phyloP scores from a whole-genome alignment of 2,888 invertebrate genomes.

The Hypena proboscidalis region DNA sequence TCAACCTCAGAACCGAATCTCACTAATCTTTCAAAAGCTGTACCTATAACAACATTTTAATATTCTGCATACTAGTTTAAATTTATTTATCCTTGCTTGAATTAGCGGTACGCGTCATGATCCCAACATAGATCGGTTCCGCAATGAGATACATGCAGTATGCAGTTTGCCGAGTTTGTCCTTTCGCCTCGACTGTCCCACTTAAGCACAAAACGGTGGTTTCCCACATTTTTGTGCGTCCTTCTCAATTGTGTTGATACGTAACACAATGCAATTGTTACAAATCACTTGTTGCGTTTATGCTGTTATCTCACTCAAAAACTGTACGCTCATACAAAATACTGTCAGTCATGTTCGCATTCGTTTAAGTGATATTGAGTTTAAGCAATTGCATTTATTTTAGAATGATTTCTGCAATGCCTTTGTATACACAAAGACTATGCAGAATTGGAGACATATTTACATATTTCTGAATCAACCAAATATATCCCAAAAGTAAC shows the following conservation, averaged over 20 bases:
- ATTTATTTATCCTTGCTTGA: constrained; percentile 31
- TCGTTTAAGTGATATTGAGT: too few relatives aligned
- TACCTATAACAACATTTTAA: too few relatives aligned
- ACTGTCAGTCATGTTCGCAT: background rate
- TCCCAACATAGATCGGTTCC: constrained; percentile 31
- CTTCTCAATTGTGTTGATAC: constrained; percentile 14
- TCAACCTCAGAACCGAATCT: too few relatives aligned
- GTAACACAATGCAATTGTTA: constrained; percentile 10
- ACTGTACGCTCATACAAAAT: background rate
- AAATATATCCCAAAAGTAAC: too few relatives aligned
- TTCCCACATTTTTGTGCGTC: constrained; percentile 16
- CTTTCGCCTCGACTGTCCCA: constrained; percentile 18
- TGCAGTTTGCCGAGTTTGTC: too few relatives aligned
- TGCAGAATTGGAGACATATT: too few relatives aligned
- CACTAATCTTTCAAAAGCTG: too few relatives aligned
- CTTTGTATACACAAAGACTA: too few relatives aligned
- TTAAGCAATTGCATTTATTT: too few relatives aligned
- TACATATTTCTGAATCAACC: too few relatives aligned
- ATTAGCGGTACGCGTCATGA: constrained; percentile 31
- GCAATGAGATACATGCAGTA: constrained; percentile 28
- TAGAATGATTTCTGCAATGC: too few relatives aligned
- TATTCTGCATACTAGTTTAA: too few relatives aligned
- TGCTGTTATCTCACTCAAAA: constrained; percentile 3
- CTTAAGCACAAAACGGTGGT: constrained; percentile 8
- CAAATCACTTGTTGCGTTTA: constrained; percentile 1